Percentiles rank a stretch among this genome's conserved stretches.
Evolutionary conservation across 2,888 invertebrate species (phyloP).

Genomic region (Actias luna): DNA sequence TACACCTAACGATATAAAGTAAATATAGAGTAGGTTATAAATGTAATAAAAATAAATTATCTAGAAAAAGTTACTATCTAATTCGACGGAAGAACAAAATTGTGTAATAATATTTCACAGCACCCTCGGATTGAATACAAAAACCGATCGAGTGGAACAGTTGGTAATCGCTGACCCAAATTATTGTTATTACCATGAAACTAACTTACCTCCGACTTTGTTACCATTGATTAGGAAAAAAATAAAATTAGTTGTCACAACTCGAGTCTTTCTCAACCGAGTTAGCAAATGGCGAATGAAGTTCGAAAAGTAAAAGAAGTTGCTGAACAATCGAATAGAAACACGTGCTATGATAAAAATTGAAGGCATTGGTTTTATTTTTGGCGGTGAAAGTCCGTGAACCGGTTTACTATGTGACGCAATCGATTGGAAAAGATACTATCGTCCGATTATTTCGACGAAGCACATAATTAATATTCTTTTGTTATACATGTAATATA

Average conservation of each 20-base stretch:
- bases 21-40: not conserved
- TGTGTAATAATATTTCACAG: not conserved
- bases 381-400: conserved; percentile 5
- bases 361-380: not conserved
- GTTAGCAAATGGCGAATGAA: not conserved
- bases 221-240: not conserved
- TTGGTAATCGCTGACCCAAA: not conserved
- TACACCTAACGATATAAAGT: not conserved
- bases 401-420: not conserved
- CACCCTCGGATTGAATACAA: not conserved
- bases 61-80: not conserved
- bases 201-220: not conserved
- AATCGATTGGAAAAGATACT: not conserved
- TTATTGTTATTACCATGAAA: not conserved
- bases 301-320: not conserved
- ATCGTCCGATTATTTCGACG: not conserved
- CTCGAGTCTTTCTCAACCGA: not conserved
- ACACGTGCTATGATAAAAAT: no score
- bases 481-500: not conserved
- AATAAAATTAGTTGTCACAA: not conserved
- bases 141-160: not conserved
- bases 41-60: not conserved
- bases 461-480: not conserved
- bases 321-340: not conserved
- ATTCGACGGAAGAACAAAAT: not conserved